Conservation (phyloP, 53 echinoderm and acorn worm genomes). For the Echinometra lucunter region DNA sequence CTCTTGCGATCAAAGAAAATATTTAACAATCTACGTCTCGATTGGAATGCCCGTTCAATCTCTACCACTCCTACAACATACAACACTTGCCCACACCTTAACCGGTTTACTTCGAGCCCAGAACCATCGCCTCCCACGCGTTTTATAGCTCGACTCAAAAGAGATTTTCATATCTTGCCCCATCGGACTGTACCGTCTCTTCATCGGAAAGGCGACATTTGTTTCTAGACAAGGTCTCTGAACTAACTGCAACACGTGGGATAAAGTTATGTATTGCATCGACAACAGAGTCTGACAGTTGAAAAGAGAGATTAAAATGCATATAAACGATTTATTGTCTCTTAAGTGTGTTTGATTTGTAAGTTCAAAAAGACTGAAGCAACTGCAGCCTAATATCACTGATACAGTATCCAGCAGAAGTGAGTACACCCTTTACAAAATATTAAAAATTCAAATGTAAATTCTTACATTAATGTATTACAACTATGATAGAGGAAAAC, state of each 20-base stretch:
- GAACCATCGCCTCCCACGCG: background rate
- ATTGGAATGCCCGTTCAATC: background rate
- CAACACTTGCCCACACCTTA: conserved; percentile 8
- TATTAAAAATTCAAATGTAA: no score
- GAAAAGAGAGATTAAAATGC: background rate
- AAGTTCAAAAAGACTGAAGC: background rate
- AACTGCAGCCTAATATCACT: background rate
- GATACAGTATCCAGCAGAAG: no score
- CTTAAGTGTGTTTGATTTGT: background rate
- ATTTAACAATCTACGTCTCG: no score
- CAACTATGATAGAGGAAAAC: no score
- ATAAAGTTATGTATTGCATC: conserved; percentile 6
- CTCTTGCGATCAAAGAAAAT: background rate
- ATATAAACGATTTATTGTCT: conserved; percentile 28
- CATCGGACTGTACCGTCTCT: conserved; percentile 14
- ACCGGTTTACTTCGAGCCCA: background rate
- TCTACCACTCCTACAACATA: background rate
- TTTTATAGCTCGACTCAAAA: conserved; percentile 15
- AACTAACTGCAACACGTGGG: conserved; percentile 49
- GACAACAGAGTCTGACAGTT: conserved; percentile 25
- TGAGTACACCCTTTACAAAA: no score
- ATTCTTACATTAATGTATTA: no score
- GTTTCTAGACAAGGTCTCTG: background rate
- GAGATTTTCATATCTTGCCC: conserved; percentile 38
- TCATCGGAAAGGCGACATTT: background rate